Conservation (phyloP, 2,113 vertebrate genomes). For the Nestor notabilis region DNA sequence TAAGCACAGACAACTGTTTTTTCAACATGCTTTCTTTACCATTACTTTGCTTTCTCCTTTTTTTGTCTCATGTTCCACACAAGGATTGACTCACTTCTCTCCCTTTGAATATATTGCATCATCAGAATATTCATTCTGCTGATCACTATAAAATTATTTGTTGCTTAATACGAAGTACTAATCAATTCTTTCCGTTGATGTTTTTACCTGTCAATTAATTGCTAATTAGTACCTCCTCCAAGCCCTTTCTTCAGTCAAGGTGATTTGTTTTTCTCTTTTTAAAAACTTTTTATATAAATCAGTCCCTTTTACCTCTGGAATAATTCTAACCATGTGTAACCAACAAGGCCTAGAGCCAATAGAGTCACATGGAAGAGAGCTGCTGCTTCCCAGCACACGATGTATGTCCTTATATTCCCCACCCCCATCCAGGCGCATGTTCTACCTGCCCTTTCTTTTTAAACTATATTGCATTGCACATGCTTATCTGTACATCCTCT, state of each 20-base stretch:
- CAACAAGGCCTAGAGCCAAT: neutral
- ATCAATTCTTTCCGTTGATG: neutral
- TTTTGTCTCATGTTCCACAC: neutral
- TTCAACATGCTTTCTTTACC: neutral
- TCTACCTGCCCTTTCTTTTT: neutral
- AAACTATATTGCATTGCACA: neutral
- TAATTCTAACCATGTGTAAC: neutral
- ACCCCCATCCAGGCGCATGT: neutral
- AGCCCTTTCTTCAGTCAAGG: neutral
- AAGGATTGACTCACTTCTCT: neutral
- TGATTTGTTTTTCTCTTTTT: neutral
- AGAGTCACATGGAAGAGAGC: neutral
- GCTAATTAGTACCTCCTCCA: neutral
- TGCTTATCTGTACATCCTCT: neutral
- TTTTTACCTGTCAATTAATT: neutral
- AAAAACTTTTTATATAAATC: neutral
- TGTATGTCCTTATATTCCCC: neutral
- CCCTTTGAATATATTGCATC: neutral
- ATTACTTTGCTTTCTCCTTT: neutral
- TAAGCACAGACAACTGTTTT: neutral
- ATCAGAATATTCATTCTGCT: neutral
- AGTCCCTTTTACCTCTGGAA: neutral
- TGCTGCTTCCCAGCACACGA: neutral
- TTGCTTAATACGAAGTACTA: neutral
- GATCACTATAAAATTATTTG: neutral